phyloP scores from a whole-genome alignment of 1,140 invertebrate genomes.

The Ctenoplectra terminalis region DNA sequence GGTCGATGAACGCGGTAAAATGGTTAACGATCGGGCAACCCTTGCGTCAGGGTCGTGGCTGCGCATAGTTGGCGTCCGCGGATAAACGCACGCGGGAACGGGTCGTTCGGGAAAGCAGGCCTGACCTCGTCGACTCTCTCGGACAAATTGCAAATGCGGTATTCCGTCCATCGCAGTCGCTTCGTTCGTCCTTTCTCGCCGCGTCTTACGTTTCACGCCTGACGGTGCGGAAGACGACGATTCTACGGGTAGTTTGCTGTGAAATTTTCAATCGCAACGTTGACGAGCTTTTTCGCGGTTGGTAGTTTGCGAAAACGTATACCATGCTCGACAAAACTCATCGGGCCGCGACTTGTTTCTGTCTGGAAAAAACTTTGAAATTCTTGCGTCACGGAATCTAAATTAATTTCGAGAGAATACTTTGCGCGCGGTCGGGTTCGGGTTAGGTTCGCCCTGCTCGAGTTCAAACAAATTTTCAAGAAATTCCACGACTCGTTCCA shows the following conservation, averaged over 20 bases:
- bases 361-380: not conserved
- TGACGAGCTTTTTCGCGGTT: not conserved
- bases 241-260: constrained; percentile 23
- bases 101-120: not conserved
- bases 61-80: constrained; percentile 19
- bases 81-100: constrained; percentile 27
- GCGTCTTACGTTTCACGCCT: constrained; percentile 28
- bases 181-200: no score
- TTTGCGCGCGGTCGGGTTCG: not conserved
- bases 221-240: constrained; percentile 42
- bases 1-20: constrained; percentile 47
- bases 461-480: no score
- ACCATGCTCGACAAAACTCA: not conserved
- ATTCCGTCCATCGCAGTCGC: no score
- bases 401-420: not conserved
- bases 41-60: constrained; percentile 4
- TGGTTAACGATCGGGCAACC: constrained; percentile 51
- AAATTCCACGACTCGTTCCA: no score
- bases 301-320: not conserved
- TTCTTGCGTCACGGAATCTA: not conserved
- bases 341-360: not conserved
- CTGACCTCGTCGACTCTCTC: not conserved
- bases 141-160: not conserved
- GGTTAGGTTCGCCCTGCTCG: no score
- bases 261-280: constrained; percentile 29